A percentile compares a stretch with the other conserved stretches of the same genome.
Evolutionary conservation across 2,888 invertebrate genomes (phyloP).

Genomic region (Liopterus haemorrhoidalis): DNA sequence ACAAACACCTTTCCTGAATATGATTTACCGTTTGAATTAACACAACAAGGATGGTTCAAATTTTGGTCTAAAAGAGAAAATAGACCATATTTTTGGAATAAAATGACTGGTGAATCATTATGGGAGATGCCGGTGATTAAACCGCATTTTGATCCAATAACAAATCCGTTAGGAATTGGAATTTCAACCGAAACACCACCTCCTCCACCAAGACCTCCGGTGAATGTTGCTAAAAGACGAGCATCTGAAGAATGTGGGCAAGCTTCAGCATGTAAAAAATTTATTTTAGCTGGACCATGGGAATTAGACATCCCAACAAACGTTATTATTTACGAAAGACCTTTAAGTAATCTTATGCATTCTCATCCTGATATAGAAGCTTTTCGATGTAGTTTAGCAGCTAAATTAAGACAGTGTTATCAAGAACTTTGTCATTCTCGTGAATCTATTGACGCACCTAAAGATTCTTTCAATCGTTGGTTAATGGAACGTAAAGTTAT

Average conservation of each 20-base stretch:
- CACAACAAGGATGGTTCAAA: constrained; percentile 91
- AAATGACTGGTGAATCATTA: constrained; percentile 88
- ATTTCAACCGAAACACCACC: constrained; percentile 36
- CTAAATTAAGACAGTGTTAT: constrained; percentile 84
- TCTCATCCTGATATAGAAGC: constrained; percentile 93
- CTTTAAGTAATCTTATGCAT: constrained; percentile 78
- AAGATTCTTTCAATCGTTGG: constrained; percentile 95
- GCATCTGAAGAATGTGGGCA: constrained; percentile 67
- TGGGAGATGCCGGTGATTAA: constrained; percentile 83
- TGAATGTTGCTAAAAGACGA: constrained; percentile 62
- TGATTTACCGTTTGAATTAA: constrained; percentile 58
- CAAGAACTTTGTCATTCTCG: constrained; percentile 90
- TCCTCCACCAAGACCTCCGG: constrained; percentile 48
- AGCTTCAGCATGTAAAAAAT: constrained; percentile 77
- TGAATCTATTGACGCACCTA: constrained; percentile 90
- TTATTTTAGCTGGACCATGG: constrained; percentile 87
- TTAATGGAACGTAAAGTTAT: constrained; percentile 90
- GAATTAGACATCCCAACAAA: constrained; percentile 90
- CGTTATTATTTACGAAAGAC: constrained; percentile 81
- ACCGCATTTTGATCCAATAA: constrained; percentile 82
- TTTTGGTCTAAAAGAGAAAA: constrained; percentile 96
- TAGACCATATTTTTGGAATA: constrained; percentile 95
- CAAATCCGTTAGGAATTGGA: constrained; percentile 80
- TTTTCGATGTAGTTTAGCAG: constrained; percentile 72
- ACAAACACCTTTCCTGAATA: constrained; percentile 45